A percentile compares a stretch with the other conserved stretches of the same genome.
These are phyloP conservation scores for Xenopus borealis DNA, from an alignment of 2,113 vertebrate species.

Conservation along the genomic window DNA sequence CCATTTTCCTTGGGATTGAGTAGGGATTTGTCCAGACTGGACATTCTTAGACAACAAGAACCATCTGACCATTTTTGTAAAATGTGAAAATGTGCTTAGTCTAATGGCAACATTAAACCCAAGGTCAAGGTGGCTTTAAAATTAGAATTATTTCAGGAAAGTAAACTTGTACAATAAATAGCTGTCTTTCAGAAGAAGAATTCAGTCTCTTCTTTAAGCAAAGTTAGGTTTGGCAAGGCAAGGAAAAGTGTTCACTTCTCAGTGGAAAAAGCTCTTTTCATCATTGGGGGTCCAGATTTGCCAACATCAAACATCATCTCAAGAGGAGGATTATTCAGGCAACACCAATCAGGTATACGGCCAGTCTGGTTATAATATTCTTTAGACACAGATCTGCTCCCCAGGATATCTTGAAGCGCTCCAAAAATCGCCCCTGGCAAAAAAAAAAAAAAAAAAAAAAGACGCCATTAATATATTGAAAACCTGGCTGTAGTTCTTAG, in stretches of 20 bases:
- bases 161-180: conserved; percentile 40
- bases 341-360: conserved; percentile 96
- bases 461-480: background rate
- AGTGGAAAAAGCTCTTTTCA: conserved; percentile 97
- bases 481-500: too few relatives aligned
- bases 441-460: background rate
- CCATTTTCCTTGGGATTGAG: too few relatives aligned
- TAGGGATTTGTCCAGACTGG: too few relatives aligned
- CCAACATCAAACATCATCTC: conserved; percentile 88
- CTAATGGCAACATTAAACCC: too few relatives aligned
- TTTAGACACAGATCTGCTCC: conserved; percentile 89
- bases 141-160: fast-evolving
- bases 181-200: background rate
- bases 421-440: conserved; percentile 89
- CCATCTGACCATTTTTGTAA: too few relatives aligned
- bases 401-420: conserved; percentile 91
- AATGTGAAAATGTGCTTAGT: too few relatives aligned
- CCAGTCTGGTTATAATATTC: conserved; percentile 94
- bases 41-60: too few relatives aligned
- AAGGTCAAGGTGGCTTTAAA: too few relatives aligned
- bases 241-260: conserved; percentile 75
- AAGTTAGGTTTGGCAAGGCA: background rate
- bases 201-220: background rate
- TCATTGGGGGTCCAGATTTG: conserved; percentile 85
- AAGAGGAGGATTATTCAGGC: conserved; percentile 83